Conservation (phyloP, 2,113 vertebrate species). For the Crotalus helleri region DNA sequence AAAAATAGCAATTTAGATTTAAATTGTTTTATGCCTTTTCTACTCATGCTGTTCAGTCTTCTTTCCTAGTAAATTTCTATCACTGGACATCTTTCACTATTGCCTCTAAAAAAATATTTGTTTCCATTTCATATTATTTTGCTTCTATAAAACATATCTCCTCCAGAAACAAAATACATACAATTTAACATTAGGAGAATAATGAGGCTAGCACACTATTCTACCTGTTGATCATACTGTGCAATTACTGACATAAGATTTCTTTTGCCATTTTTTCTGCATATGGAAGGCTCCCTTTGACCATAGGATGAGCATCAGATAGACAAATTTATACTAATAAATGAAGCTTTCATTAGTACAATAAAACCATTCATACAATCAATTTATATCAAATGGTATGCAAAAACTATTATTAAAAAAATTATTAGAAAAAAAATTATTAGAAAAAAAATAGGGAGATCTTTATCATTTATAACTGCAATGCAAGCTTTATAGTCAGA, state of each 20-base stretch:
- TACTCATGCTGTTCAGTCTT: conserved; percentile 6
- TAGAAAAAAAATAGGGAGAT: neutral
- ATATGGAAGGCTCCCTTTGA: neutral
- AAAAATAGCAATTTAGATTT: conserved; percentile 31
- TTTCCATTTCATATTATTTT: neutral
- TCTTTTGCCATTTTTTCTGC: neutral
- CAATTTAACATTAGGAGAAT: neutral
- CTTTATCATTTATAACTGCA: neutral
- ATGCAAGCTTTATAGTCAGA: neutral
- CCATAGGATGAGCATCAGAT: neutral
- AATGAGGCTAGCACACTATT: neutral
- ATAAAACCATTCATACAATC: neutral
- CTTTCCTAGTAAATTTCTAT: neutral
- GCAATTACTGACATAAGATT: neutral
- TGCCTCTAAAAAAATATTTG: neutral
- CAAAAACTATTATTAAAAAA: neutral
- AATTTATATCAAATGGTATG: neutral
- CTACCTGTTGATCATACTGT: neutral
- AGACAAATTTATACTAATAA: neutral
- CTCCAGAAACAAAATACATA: neutral
- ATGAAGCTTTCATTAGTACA: neutral
- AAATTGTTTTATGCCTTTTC: neutral
- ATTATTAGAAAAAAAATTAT: neutral
- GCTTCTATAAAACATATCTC: neutral
- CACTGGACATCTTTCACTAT: too few relatives aligned